Base-by-base conservation (phyloP, 2,113 vertebrate genomes). In the Carollia perspicillata region DNA sequence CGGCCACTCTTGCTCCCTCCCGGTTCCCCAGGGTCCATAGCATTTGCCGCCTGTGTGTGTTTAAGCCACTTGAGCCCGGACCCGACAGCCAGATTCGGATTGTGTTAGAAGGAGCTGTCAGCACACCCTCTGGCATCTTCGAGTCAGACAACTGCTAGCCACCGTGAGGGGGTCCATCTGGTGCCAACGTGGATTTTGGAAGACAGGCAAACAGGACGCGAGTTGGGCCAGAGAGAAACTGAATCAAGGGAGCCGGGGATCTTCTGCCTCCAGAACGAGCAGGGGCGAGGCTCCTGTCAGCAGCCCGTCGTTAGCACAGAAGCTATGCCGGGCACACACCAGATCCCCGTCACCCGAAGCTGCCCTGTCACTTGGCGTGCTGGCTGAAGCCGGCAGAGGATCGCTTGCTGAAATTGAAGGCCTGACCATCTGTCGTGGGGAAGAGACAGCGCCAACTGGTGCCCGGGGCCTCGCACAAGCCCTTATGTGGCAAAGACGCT, bases 361-460 rank as follows among this genome's bases (percentile, higher is more conserved):
- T 97, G 98, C 97, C 98, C 98, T 92, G 89, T 90, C 96, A 95
- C 88, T 95, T 18, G 35, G 98, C 98, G 91, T 72, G 90, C 97
- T 98, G 98, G 98, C 98, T 98, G 96, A 96, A 96, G 95, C 85
- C 58, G 4, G 81, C 12, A 5, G 9, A 0, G 74, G 97, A 98
- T 97, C 97, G 94, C 97, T 98, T 94, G 92, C 97, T 98, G 98
- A 98, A 98, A 98, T 93, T 95, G 98, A 98, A 98, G 98, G 97
- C 98, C 96, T 81, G 93, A 98, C 99, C 99, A 99, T 99, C 98
- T 99, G 99, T 98, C 97, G 77, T 71, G 97, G 98, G 98, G 98
- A 98, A 99, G 97, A 98, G 97, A 98, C 95, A 93, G 97, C 98
- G 85, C 98, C 98, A 98, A 97, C 98, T 97, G 96, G 97, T 97